A percentile compares a stretch with the other conserved stretches of the same genome.
phyloP scores from a whole-genome alignment of 2,113 vertebrate species.

The Coracopsis vasa region DNA sequence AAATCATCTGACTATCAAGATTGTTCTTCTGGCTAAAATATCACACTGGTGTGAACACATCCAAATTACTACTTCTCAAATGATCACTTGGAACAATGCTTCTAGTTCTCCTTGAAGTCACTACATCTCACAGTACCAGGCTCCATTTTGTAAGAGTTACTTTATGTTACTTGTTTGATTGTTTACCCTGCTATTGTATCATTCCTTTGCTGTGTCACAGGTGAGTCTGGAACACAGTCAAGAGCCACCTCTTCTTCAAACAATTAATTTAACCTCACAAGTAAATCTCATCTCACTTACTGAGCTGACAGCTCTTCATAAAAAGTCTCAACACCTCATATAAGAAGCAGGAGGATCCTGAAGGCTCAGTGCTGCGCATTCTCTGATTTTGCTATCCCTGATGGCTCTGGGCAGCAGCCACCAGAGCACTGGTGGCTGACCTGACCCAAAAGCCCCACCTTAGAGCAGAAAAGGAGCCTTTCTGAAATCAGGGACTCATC shows the following conservation, averaged over 20 bases:
- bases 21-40: background rate
- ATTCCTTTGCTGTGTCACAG: background rate
- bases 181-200: background rate
- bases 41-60: background rate
- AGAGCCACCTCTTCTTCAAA: background rate
- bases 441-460: background rate
- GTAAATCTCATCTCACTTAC: background rate
- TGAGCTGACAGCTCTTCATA: background rate
- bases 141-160: background rate
- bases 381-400: rapidly evolving
- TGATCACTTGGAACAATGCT: background rate
- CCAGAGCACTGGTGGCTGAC: background rate
- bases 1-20: background rate
- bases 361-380: rapidly evolving
- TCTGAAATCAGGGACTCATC: background rate
- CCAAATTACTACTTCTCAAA: background rate
- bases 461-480: background rate
- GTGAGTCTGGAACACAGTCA: background rate
- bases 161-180: background rate
- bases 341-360: background rate
- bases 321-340: background rate
- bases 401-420: background rate
- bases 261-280: background rate
- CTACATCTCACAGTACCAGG: background rate
- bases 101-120: background rate